phyloP scores from a whole-genome alignment of 2,113 vertebrate species.

The Prinia subflava region DNA sequence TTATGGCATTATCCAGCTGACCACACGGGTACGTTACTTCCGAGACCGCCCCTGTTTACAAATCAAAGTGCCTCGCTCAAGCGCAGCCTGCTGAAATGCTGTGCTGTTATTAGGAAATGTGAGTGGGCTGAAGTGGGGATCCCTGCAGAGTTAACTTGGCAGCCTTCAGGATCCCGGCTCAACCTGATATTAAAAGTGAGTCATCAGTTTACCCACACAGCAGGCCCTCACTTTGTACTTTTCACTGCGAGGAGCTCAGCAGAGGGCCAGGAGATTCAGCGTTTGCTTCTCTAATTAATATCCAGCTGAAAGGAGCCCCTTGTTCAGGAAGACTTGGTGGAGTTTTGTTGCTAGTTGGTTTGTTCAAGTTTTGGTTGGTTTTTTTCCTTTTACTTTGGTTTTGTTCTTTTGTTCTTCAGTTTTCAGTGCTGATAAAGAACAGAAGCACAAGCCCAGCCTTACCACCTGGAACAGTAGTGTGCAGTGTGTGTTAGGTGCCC shows the following conservation, averaged over 20 bases:
- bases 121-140: conserved; percentile 79
- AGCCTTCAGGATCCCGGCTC: conserved; percentile 68
- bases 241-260: conserved; percentile 58
- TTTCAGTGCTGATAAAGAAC: background rate
- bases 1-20: background rate
- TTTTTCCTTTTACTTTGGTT: background rate
- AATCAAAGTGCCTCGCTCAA: conserved; percentile 67
- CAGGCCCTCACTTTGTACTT: conserved; percentile 74
- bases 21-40: conserved; percentile 29
- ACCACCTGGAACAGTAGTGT: background rate
- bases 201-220: conserved; percentile 83
- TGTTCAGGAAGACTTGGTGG: conserved; percentile 22
- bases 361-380: background rate
- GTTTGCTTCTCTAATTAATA: conserved; percentile 70
- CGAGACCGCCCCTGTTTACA: conserved; percentile 68
- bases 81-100: conserved; percentile 59
- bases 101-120: conserved; percentile 77
- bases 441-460: background rate
- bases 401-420: background rate
- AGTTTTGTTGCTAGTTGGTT: background rate
- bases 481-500: background rate
- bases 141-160: conserved; percentile 79
- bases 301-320: conserved; percentile 59
- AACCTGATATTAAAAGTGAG: conserved; percentile 81
- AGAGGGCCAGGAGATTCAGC: conserved; percentile 20